Percentiles rank a stretch among this genome's conserved stretches.
Conservation (phyloP, 2,797 vertebrate genomes). For the Parauchenoglanis punctatus region DNA sequence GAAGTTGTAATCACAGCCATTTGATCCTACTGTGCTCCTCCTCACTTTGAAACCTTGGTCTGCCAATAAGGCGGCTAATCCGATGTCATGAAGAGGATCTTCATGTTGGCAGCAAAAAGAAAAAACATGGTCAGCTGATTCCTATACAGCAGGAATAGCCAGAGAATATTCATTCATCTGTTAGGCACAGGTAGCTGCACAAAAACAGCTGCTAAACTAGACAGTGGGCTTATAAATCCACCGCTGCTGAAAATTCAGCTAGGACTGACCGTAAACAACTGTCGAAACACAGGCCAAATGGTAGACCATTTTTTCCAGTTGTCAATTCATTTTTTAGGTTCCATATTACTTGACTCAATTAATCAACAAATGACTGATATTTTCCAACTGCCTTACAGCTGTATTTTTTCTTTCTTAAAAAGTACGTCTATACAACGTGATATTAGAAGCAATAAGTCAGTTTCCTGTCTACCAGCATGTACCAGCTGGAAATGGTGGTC, state of each 20-base stretch:
- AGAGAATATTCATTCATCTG: slow-evolving; percentile 7
- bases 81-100: slow-evolving; percentile 72
- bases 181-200: neutral
- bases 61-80: slow-evolving; percentile 71
- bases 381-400: neutral
- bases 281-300: neutral
- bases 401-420: neutral
- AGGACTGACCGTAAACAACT: neutral
- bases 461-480: neutral
- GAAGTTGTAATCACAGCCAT: slow-evolving; percentile 46
- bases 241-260: neutral
- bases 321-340: neutral
- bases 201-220: neutral
- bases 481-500: neutral
- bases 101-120: slow-evolving; percentile 65
- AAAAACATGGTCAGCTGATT: slow-evolving; percentile 62
- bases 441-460: neutral
- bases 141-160: slow-evolving; percentile 38
- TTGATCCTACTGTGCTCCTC: slow-evolving; percentile 40
- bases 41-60: slow-evolving; percentile 59
- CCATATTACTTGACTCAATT: neutral
- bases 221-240: no score
- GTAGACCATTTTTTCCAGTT: neutral
- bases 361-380: neutral
- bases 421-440: neutral